phyloP scores from a whole-genome alignment of 2,888 invertebrate genomes.

The Cancer borealis region DNA sequence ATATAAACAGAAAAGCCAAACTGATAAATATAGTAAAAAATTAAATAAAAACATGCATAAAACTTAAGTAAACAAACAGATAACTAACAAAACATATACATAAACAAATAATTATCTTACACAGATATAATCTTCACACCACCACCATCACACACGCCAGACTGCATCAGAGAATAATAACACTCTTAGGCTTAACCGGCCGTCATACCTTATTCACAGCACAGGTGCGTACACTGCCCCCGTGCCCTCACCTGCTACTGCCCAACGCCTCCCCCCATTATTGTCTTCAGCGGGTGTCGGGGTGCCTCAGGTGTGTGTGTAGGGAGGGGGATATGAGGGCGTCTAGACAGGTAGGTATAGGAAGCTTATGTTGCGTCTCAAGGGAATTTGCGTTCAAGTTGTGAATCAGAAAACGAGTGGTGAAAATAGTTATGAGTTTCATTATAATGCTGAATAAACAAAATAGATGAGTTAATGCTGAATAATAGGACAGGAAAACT shows the following conservation, averaged over 20 bases:
- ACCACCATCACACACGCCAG: not conserved
- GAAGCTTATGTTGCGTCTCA: not conserved
- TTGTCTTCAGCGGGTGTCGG: not conserved
- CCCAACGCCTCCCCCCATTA: not conserved
- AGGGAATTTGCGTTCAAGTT: not conserved
- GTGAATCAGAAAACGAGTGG: not conserved
- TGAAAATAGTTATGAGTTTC: not conserved
- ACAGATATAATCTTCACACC: not conserved
- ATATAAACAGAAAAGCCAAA: not conserved
- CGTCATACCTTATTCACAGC: constrained; percentile 51
- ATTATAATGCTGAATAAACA: not conserved
- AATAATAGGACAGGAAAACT: not conserved
- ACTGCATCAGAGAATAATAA: constrained; percentile 31
- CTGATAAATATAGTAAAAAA: not conserved
- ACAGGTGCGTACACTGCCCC: constrained; percentile 36
- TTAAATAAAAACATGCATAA: not conserved
- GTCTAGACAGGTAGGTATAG: not conserved
- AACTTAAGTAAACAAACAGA: not conserved
- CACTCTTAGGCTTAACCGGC: constrained; percentile 33
- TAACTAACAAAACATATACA: not conserved
- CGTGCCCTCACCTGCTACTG: constrained; percentile 31
- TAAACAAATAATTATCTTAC: not conserved
- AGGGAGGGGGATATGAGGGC: not conserved
- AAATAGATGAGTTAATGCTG: not conserved
- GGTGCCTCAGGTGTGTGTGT: not conserved